phyloP scores from a whole-genome alignment of 1,140 invertebrate species.

The Zaprionus nigranus region DNA sequence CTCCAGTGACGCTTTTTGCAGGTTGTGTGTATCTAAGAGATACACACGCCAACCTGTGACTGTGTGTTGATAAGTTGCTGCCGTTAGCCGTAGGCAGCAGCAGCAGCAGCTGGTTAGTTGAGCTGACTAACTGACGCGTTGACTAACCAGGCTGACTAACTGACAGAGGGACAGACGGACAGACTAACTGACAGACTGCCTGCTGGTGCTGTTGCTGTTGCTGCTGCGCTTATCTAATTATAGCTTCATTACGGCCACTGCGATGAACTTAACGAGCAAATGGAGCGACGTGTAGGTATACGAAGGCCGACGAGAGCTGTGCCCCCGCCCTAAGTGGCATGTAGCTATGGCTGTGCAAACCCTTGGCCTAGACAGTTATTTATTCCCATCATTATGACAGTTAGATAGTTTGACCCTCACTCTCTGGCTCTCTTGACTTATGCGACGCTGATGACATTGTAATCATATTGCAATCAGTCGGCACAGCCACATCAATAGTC shows the following conservation, averaged over 20 bases:
- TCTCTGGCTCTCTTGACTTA: conserved; percentile 4
- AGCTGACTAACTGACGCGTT: conserved; percentile 17
- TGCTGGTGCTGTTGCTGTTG: conserved; percentile 27
- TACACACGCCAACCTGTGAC: conserved; percentile 36
- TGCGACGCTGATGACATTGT: conserved; percentile 38
- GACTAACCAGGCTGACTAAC: conserved; percentile 18
- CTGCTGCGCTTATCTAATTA: conserved; percentile 76
- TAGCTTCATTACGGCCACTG: conserved; percentile 73
- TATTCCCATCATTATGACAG: conserved; percentile 48
- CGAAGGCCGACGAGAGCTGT: conserved; percentile 24
- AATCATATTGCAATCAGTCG: conserved; percentile 45
- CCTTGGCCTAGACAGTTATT: conserved; percentile 40
- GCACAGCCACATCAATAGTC: conserved; percentile 33
- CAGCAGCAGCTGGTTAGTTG: conserved; percentile 53
- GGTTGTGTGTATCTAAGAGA: conserved; percentile 43
- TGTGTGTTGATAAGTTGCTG: conserved; percentile 6
- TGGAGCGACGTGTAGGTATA: conserved; percentile 36
- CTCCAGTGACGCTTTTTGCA: neutral
- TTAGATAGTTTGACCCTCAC: conserved; percentile 22
- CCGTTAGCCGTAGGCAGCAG: conserved; percentile 36
- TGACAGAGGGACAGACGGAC: conserved; percentile 5
- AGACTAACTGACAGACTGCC: conserved; percentile 13
- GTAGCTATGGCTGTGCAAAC: conserved; percentile 18
- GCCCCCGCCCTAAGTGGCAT: neutral
- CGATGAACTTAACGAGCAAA: conserved; percentile 56